Evolutionary conservation across 37 sponge, comb jelly and placozoan genomes (phyloP), one percentile per base, ranked within the genome.

Genomic region (Trichoplax adhaerens): DNA sequence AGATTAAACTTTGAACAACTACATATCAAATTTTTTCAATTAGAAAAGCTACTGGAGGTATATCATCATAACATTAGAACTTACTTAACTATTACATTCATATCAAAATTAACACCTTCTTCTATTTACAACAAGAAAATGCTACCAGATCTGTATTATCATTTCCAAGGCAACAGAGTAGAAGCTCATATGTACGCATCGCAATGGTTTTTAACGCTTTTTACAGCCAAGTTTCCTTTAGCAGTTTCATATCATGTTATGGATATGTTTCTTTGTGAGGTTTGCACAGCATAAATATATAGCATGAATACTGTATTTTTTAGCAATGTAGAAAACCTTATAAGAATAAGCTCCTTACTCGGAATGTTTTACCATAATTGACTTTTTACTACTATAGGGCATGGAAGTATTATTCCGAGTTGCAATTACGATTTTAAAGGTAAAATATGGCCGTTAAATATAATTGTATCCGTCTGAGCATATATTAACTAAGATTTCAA

Each of bases 151-250:
- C 72, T 96, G 51, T 58, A 71, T 55, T 73, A 81, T 54, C 98
- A 96, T 70, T 83, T 96, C 54, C 75, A 74, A 53, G 70, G 70
- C 48, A 72, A 85, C 48, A 63, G 77, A 6, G 68, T 96, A 1
- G 94, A 92, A 76, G 77, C 90, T 8, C 93, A 96, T 83, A 96
- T 96, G 98, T 96, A 78, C 76, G 89, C 93, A 48, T 83, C 87
- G 52, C 93, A 95, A 78, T 96, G 98, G 98, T 96, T 96, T 76
- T 84, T 96, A 64, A 96, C 98, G 12, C 70, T 96, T 71, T 96
- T 80, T 87, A 88, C 94, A 3, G 93, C 93, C 74, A 96, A 96
- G 79, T 96, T 96, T 76, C 87, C 98, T 5, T 83, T 93, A 54
- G 75, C 80, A 58, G 66, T 82, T 50, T 87, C 86, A 62, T 96